Percentiles rank a stretch among this genome's conserved stretches.
These are phyloP conservation scores for Venusia cambrica DNA, from an alignment of 2,888 invertebrate species.

Conservation along the genomic window DNA sequence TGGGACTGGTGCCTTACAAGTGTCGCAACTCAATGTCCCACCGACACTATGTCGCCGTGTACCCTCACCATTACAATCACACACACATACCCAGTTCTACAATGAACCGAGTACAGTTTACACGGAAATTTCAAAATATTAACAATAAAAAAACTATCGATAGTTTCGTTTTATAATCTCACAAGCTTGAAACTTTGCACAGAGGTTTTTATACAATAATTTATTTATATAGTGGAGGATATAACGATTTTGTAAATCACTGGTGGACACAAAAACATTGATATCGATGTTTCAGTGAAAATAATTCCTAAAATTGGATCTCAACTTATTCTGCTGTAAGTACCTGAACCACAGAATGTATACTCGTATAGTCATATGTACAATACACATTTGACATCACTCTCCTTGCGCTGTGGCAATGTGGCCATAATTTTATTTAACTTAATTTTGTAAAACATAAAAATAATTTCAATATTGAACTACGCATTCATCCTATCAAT, in stretches of 20 bases:
- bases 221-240: constrained; percentile 11
- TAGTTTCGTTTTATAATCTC: constrained; percentile 14
- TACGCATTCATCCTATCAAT: constrained; percentile 16
- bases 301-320: constrained; percentile 2
- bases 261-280: constrained; percentile 8
- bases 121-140: constrained; percentile 10
- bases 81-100: constrained; percentile 5
- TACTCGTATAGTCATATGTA: too few relatives aligned
- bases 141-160: constrained; percentile 14
- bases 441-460: constrained; percentile 2
- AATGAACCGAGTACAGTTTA: constrained; percentile 15
- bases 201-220: constrained; percentile 10
- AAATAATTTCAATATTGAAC: constrained; percentile 7
- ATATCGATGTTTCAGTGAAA: constrained; percentile 1
- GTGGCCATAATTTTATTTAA: too few relatives aligned
- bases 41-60: too few relatives aligned
- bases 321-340: too few relatives aligned
- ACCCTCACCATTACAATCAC: constrained; percentile 1
- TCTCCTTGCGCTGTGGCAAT: constrained; percentile 4
- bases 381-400: constrained; percentile 2
- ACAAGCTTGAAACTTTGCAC: constrained; percentile 10
- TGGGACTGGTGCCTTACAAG: too few relatives aligned
- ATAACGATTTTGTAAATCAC: constrained; percentile 16
- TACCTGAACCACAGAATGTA: too few relatives aligned
- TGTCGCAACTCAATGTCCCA: too few relatives aligned